These are phyloP conservation scores for Brachionus sp. DNA, from an alignment of 1,140 invertebrate genomes.

Conservation along the genomic window DNA sequence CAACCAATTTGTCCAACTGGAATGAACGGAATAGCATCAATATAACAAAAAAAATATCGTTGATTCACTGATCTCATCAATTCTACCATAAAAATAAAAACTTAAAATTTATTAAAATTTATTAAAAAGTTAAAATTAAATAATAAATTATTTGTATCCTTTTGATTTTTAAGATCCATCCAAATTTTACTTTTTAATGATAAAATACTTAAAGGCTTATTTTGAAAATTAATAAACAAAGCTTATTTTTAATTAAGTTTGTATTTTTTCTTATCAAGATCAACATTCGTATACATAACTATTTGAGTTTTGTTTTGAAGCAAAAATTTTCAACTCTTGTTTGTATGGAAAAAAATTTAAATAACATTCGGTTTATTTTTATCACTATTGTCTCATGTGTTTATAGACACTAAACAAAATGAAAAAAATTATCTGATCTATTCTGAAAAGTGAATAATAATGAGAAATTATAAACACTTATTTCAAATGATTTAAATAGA, in stretches of 20 bases:
- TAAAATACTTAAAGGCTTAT: not conserved
- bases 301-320: not conserved
- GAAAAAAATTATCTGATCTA: not conserved
- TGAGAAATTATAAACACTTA: not conserved
- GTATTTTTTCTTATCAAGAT: not conserved
- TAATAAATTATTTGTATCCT: too few relatives aligned
- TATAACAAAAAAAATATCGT: not conserved
- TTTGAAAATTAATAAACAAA: not conserved
- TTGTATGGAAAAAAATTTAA: not conserved
- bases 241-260: not conserved
- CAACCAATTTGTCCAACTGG: not conserved
- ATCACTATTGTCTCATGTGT: not conserved
- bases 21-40: not conserved
- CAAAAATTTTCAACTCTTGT: not conserved
- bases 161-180: not conserved
- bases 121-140: not conserved
- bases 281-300: not conserved
- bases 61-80: not conserved
- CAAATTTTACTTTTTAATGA: not conserved
- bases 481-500: not conserved
- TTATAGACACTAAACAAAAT: not conserved
- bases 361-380: not conserved
- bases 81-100: not conserved
- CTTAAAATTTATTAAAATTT: not conserved
- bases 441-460: not conserved